Percentiles rank a stretch among this genome's conserved stretches.
Conservation (phyloP, 2,888 invertebrate species). For the Rhorus exstirpatorius region DNA sequence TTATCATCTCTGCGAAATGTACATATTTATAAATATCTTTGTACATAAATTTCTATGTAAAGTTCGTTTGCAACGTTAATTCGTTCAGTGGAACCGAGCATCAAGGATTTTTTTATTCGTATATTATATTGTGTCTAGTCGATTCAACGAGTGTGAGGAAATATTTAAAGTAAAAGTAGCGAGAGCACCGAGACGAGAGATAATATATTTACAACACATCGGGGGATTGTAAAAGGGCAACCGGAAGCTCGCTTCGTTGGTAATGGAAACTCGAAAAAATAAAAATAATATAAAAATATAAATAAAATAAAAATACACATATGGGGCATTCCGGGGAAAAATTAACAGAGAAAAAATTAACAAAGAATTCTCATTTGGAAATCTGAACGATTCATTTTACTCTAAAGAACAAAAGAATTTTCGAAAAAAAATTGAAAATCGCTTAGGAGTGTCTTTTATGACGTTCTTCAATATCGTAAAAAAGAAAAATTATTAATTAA, state of each 20-base stretch:
- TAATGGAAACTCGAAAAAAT: constrained; percentile 64
- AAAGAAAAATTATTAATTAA: no score
- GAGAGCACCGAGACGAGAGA: constrained; percentile 30
- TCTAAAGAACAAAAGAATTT: no score
- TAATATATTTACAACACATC: constrained; percentile 60
- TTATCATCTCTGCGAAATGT: constrained; percentile 25
- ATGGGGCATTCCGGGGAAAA: no score
- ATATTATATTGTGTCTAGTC: constrained; percentile 4
- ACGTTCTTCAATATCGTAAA: no score
- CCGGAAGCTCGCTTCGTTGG: constrained; percentile 71
- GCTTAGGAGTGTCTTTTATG: no score
- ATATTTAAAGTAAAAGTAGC: constrained; percentile 44
- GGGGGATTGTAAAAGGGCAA: constrained; percentile 45
- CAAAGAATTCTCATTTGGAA: no score
- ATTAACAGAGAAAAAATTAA: no score
- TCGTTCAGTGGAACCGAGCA: constrained; percentile 55
- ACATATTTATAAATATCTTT: no score
- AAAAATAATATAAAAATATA: background rate
- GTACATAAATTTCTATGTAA: constrained; percentile 45
- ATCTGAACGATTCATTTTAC: no score
- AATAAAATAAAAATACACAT: background rate
- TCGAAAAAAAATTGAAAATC: no score
- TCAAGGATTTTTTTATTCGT: constrained; percentile 38
- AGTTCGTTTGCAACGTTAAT: constrained; percentile 36
- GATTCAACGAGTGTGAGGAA: constrained; percentile 55